Percentiles rank a stretch among this genome's conserved stretches.
Conservation (phyloP, 2,888 invertebrate species). For the Embidobia sp. region DNA sequence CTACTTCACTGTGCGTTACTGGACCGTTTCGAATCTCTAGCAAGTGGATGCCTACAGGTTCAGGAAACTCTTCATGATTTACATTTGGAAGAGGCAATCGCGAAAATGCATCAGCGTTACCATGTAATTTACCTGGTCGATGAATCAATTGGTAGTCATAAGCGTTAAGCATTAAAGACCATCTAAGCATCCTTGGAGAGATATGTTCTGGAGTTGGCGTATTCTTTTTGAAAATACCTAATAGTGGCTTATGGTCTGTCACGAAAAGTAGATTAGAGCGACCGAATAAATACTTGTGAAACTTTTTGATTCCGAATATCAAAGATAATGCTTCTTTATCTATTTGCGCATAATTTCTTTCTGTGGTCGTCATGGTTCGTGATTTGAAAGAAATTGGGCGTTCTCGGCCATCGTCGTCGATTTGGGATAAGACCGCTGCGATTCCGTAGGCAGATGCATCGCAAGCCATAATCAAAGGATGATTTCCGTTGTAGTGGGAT, state of each 20-base stretch:
- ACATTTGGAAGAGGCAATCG: conserved; percentile 73
- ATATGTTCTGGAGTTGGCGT: conserved; percentile 16
- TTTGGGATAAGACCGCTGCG: conserved; percentile 72
- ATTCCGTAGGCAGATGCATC: conserved; percentile 77
- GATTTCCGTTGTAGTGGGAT: conserved; percentile 58
- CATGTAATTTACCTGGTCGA: neutral
- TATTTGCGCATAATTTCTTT: conserved; percentile 64
- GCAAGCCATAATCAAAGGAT: conserved; percentile 72
- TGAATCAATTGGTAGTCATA: conserved; percentile 25
- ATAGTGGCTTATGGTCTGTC: conserved; percentile 76
- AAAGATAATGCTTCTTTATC: too few species aligned
- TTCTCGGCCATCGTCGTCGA: conserved; percentile 41
- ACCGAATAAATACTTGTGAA: too few species aligned
- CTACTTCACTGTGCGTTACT: neutral
- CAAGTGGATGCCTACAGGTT: conserved; percentile 7
- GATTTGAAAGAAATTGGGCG: too few species aligned
- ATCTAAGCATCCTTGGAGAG: conserved; percentile 28
- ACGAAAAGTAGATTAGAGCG: conserved; percentile 69
- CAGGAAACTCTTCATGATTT: neutral
- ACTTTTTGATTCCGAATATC: too few species aligned
- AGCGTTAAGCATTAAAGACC: conserved; percentile 13
- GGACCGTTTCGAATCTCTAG: conserved; percentile 3
- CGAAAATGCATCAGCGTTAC: conserved; percentile 15
- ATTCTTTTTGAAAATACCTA: conserved; percentile 29
- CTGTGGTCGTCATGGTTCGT: conserved; percentile 46